These are phyloP conservation scores for Lucilia sericata DNA, from an alignment of 1,140 invertebrate genomes.

Conservation along the genomic window DNA sequence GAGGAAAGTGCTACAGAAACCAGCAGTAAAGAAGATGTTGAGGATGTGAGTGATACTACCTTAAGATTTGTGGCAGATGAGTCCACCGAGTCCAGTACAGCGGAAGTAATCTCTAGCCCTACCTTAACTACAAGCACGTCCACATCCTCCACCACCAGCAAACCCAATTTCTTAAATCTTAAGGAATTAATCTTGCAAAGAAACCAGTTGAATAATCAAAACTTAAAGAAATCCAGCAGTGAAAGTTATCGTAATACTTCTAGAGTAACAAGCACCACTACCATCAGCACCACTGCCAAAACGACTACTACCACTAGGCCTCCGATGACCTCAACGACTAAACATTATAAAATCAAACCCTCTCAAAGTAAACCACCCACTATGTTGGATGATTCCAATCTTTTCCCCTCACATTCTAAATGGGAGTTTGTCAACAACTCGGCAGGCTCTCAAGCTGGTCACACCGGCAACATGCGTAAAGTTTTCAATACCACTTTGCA, in stretches of 20 bases:
- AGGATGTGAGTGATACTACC: neutral
- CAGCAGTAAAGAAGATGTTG: neutral
- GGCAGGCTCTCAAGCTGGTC: slow-evolving; percentile 49
- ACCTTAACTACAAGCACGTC: neutral
- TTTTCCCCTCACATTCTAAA: slow-evolving; percentile 66
- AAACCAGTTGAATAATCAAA: slow-evolving; percentile 52
- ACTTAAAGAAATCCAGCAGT: neutral
- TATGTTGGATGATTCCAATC: slow-evolving; percentile 61
- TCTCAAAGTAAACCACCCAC: slow-evolving; percentile 52
- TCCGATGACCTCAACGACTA: slow-evolving; percentile 47
- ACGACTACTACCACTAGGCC: neutral
- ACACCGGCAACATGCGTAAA: slow-evolving; percentile 59
- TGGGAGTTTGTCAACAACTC: slow-evolving; percentile 66
- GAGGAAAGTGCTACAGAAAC: neutral
- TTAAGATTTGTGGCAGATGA: slow-evolving; percentile 10
- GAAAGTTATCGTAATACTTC: slow-evolving; percentile 3
- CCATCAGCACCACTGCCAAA: slow-evolving; percentile 45
- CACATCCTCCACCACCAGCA: slow-evolving; percentile 32
- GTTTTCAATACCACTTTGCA: slow-evolving; percentile 66
- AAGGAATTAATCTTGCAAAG: slow-evolving; percentile 62
- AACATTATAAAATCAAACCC: slow-evolving; percentile 53
- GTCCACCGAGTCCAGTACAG: neutral
- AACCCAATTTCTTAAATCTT: slow-evolving; percentile 63
- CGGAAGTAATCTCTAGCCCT: neutral
- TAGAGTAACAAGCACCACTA: slow-evolving; percentile 30